Evolutionary conservation across 2,113 vertebrate genomes (phyloP).

Genomic region (Edolisoma coerulescens): DNA sequence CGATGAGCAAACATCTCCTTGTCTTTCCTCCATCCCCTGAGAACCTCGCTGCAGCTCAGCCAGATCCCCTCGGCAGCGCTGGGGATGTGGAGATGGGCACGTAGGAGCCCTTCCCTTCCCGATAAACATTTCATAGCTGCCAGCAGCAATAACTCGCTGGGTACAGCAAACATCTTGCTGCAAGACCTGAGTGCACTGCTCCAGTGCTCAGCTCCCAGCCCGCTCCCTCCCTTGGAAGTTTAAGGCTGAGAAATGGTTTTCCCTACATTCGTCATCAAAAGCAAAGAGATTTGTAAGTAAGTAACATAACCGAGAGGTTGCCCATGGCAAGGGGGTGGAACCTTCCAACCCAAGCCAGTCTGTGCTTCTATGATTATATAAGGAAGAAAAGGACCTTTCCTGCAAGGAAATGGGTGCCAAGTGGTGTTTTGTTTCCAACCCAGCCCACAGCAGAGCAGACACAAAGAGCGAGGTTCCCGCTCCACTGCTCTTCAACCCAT

Average conservation of each 20-base stretch:
- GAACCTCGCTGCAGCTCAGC: neutral
- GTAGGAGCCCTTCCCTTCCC: neutral
- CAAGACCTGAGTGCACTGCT: accelerated
- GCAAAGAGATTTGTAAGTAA: neutral
- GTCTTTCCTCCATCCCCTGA: neutral
- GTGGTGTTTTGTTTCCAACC: neutral
- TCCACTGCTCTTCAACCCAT: neutral
- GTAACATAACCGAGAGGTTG: neutral
- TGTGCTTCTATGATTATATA: neutral
- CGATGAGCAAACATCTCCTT: neutral
- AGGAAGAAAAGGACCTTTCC: neutral
- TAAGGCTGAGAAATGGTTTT: neutral
- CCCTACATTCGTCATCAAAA: neutral
- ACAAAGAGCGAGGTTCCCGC: accelerated
- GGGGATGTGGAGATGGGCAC: neutral
- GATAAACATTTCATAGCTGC: neutral
- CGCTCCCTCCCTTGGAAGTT: neutral
- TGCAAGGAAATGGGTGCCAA: neutral
- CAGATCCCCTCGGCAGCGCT: accelerated
- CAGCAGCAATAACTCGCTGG: neutral
- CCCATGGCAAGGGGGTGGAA: neutral
- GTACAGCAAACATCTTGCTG: neutral
- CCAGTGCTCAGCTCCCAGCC: accelerated
- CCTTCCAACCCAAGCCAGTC: neutral
- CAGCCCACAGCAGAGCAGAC: neutral